Evolutionary conservation across 2,797 vertebrate species (phyloP), one percentile per base, ranked within the genome.

Genomic region (Chelonia mydas): DNA sequence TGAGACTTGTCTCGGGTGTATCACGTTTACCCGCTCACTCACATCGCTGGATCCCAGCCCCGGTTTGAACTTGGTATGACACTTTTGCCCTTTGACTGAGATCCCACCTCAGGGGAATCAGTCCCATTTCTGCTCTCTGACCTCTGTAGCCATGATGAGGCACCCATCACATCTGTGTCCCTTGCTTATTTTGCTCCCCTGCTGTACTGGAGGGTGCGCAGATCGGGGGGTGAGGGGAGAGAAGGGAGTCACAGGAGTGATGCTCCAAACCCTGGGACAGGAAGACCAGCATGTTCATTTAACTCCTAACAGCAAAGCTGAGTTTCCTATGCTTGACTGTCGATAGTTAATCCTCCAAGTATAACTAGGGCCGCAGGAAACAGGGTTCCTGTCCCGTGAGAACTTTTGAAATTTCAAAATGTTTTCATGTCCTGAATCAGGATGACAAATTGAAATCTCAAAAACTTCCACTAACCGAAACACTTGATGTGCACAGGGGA

Each of bases 1-100:
- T 99, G 98, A 99, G 95, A 86, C 45, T 49, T 68, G 33, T 61
- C 68, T 50, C 28, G 28, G 28, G 7, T 49, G 57, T 15, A 31
- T 49, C 27, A 77, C 11, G 19, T 82, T 85, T 47, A 53, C 7
- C 9, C 15, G 12, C 19, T 23, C 11, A 65, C 49, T 82, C 1
- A 2, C 47, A 54, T 53, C 83, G 27, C 3, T 2, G 76, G 76
- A 83, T 28, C 28, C 78, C 3, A 0, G n/a, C 11, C 57, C 16
- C n/a, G 37, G 28, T 7, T 41, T 31, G 72, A 85, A 59, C n/a
- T 31, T 51, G 87, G 83, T 93, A 90, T 45, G 92, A 54, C 1
- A 68, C n/a, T 1, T 3, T 59, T 68, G 25, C 23, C 28, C 45
- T 12, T 59, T 77, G 17, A 68, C 33, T 47, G 45, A 49, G 45